Conservation (phyloP, 2,888 invertebrate genomes). For the Drosophila tripunctata region DNA sequence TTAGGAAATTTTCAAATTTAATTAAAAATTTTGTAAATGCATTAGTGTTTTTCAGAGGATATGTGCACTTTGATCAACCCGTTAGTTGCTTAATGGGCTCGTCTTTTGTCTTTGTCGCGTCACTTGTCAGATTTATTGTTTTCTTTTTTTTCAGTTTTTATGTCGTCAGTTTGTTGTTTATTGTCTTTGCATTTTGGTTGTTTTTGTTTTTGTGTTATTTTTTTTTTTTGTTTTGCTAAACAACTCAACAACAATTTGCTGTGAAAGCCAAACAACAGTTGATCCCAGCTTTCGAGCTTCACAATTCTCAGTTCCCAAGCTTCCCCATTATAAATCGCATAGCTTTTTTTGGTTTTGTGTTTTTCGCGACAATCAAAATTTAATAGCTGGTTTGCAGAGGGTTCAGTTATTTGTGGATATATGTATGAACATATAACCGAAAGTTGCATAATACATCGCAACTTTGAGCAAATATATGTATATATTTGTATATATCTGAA, state of each 20-base stretch:
- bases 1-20: too few relatives aligned
- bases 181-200: conserved; percentile 19
- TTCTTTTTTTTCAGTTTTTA: conserved; percentile 20
- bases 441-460: neutral
- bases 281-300: conserved; percentile 4
- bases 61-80: neutral
- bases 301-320: conserved; percentile 4
- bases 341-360: neutral
- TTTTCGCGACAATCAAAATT: neutral
- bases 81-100: conserved; percentile 3
- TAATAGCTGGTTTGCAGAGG: neutral
- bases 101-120: conserved; percentile 34
- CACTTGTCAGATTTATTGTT: conserved; percentile 39
- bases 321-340: neutral
- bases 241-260: conserved; percentile 6
- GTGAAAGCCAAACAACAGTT: conserved; percentile 11
- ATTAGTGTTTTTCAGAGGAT: neutral
- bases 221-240: neutral
- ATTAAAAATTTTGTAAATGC: too few relatives aligned
- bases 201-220: neutral
- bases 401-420: conserved; percentile 8
- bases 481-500: too few relatives aligned
- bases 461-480: neutral
- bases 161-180: conserved; percentile 3
- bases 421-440: neutral